These are phyloP conservation scores for Ooceraea biroi DNA, from an alignment of 1,140 invertebrate genomes.

Conservation along the genomic window DNA sequence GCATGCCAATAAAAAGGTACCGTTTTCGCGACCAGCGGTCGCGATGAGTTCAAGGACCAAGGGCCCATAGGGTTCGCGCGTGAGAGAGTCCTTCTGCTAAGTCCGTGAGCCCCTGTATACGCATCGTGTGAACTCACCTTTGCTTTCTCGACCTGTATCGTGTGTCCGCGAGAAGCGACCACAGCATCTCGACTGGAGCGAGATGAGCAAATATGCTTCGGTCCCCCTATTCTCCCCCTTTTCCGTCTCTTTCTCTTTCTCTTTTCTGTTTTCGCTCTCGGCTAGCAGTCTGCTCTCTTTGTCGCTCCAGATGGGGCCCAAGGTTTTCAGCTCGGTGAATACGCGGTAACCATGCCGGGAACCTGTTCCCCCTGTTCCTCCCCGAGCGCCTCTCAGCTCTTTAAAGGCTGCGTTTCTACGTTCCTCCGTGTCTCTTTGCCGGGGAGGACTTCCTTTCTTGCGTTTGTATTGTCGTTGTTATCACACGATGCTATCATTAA, in stretches of 20 bases:
- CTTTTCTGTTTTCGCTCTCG: constrained; percentile 2
- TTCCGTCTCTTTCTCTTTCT: constrained; percentile 40
- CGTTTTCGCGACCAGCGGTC: constrained; percentile 43
- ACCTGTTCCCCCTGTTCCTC: constrained; percentile 82
- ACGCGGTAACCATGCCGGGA: constrained; percentile 85
- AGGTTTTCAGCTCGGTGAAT: constrained; percentile 86
- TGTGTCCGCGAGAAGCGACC: constrained; percentile 60
- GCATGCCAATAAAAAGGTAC: constrained; percentile 29
- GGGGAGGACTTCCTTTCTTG: constrained; percentile 43
- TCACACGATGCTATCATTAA: constrained; percentile 40
- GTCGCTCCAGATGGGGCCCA: constrained; percentile 75
- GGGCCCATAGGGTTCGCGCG: neutral
- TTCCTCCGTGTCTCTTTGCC: constrained; percentile 55
- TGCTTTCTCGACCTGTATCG: constrained; percentile 66
- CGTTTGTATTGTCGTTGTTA: constrained; percentile 49
- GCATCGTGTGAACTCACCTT: constrained; percentile 52
- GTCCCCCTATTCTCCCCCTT: neutral
- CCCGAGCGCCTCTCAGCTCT: constrained; percentile 70
- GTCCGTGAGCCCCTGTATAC: neutral
- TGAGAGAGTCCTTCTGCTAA: neutral
- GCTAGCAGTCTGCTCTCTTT: constrained; percentile 29
- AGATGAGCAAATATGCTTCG: constrained; percentile 43
- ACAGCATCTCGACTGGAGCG: constrained; percentile 51
- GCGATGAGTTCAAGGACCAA: constrained; percentile 52
- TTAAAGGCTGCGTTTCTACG: constrained; percentile 76